Evolutionary conservation across 2,113 vertebrate genomes (phyloP).

Genomic region (Poicephalus gulielmi): DNA sequence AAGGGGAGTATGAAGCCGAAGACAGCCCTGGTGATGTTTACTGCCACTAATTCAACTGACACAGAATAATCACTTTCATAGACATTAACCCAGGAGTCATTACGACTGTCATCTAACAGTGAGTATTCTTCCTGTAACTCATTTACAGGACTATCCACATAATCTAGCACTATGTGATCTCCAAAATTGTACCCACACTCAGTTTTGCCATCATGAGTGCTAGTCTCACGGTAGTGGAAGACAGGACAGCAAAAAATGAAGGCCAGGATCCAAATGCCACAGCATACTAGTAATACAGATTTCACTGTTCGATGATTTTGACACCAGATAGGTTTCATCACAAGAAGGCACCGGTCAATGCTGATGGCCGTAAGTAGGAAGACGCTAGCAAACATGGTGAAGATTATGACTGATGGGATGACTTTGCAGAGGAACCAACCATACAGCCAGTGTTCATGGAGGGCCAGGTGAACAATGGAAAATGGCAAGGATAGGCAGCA

Average conservation of each 20-base stretch:
- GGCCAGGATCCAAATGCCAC: conserved; percentile 73
- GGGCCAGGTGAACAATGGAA: conserved; percentile 64
- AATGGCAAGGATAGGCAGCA: conserved; percentile 82
- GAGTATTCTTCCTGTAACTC: neutral
- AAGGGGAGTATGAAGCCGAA: conserved; percentile 80
- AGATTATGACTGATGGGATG: conserved; percentile 71
- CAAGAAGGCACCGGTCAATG: conserved; percentile 78
- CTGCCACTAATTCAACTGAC: too few relatives aligned
- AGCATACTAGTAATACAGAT: conserved; percentile 8
- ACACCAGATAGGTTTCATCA: conserved; percentile 81
- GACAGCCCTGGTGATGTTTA: conserved; percentile 58
- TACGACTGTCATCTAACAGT: neutral
- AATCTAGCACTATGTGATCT: neutral
- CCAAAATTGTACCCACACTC: conserved; percentile 33
- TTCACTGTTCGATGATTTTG: conserved; percentile 77
- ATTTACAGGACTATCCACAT: neutral
- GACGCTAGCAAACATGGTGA: conserved; percentile 85
- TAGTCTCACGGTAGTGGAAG: conserved; percentile 68
- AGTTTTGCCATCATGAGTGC: neutral
- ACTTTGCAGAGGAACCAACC: conserved; percentile 79
- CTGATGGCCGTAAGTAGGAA: conserved; percentile 78
- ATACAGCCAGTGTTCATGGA: conserved; percentile 75
- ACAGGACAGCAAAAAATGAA: conserved; percentile 73
- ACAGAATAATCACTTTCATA: neutral
- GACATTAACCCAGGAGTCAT: neutral